These are phyloP conservation scores for Vanessa cardui DNA, from an alignment of 2,888 invertebrate species.

Conservation along the genomic window DNA sequence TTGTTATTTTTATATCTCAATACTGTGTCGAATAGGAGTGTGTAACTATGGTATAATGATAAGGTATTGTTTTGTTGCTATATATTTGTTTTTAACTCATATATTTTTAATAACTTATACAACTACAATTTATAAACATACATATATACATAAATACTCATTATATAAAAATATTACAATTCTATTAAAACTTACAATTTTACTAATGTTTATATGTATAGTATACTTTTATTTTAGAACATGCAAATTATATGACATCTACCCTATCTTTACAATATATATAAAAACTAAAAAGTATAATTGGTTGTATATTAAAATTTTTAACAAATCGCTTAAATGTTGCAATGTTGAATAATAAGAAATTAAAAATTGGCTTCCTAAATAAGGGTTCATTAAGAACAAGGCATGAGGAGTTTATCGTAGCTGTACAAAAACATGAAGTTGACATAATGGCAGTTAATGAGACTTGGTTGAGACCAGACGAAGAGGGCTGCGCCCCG, in stretches of 20 bases:
- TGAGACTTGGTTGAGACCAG: too few relatives aligned
- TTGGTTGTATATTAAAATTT: neutral
- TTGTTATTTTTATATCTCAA: conserved; percentile 2
- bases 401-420: too few relatives aligned
- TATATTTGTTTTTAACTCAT: conserved; percentile 1
- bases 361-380: too few relatives aligned
- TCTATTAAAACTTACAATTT: conserved; percentile 1
- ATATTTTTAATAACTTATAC: neutral
- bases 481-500: neutral
- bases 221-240: conserved; percentile 2
- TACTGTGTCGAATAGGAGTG: conserved; percentile 3
- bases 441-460: too few relatives aligned
- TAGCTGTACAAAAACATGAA: too few relatives aligned
- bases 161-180: conserved; percentile 2
- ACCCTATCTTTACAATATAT: conserved; percentile 3
- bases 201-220: conserved; percentile 1
- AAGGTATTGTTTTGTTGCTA: conserved; percentile 2
- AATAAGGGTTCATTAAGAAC: too few relatives aligned
- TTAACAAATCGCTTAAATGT: neutral
- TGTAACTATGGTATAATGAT: neutral
- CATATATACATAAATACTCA: neutral
- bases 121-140: neutral
- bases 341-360: neutral
- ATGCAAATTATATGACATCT: conserved; percentile 2
- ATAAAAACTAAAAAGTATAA: neutral